A percentile compares a stretch with the other conserved stretches of the same genome.
Conservation (phyloP, 2,113 vertebrate species). For the Asarcornis scutulata region DNA sequence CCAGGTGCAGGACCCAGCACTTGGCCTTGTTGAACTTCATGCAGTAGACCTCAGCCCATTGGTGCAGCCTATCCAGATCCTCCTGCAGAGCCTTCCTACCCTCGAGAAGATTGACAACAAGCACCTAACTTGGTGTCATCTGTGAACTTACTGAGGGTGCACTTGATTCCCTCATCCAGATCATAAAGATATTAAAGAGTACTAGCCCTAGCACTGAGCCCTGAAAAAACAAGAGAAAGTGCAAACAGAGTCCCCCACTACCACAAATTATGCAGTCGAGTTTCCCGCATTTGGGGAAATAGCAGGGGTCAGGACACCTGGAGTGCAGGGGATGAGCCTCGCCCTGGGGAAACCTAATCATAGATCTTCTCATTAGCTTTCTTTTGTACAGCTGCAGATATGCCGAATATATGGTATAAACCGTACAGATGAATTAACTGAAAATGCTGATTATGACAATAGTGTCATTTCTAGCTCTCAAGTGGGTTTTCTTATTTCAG, state of each 20-base stretch:
- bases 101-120: too few relatives aligned
- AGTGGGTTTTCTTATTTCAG: background rate
- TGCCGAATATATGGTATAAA: background rate
- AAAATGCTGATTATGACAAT: background rate
- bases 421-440: background rate
- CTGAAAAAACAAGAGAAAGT: too few relatives aligned
- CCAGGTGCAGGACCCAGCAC: too few relatives aligned
- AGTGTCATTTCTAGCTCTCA: background rate
- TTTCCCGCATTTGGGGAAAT: slow-evolving; percentile 44
- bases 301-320: background rate
- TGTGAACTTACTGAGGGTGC: too few relatives aligned
- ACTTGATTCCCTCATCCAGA: too few relatives aligned
- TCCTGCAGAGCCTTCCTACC: too few relatives aligned
- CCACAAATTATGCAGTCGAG: slow-evolving; percentile 49
- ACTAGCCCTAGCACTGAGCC: too few relatives aligned
- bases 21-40: too few relatives aligned
- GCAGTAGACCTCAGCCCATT: too few relatives aligned
- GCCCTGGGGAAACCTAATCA: background rate
- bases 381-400: background rate
- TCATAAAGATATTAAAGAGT: too few relatives aligned
- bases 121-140: too few relatives aligned
- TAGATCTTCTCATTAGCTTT: background rate
- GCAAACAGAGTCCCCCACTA: slow-evolving; percentile 1
- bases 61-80: too few relatives aligned
- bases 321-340: background rate